These are phyloP conservation scores for Ctenoplectra terminalis DNA, from an alignment of 1,140 invertebrate species.

Conservation along the genomic window DNA sequence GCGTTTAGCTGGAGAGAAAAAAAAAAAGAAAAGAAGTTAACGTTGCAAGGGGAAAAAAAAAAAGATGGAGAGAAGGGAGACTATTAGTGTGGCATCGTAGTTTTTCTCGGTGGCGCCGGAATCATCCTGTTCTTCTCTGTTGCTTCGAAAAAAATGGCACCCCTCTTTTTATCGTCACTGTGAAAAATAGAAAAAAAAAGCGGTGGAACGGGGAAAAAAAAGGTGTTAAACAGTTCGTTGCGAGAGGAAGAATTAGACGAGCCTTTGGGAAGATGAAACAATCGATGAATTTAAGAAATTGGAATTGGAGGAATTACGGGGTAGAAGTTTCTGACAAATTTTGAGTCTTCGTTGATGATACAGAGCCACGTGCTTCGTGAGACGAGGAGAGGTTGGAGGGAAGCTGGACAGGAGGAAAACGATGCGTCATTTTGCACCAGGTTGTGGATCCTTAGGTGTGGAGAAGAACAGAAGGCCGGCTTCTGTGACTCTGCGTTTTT, in stretches of 20 bases:
- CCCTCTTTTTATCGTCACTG: not conserved
- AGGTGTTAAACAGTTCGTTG: not conserved
- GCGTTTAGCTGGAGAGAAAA: constrained; percentile 26
- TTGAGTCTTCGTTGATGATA: constrained; percentile 19
- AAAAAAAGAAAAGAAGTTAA: constrained; percentile 32
- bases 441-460: constrained; percentile 36
- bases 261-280: not conserved
- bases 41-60: constrained; percentile 32
- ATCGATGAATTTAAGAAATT: not conserved
- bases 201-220: not conserved
- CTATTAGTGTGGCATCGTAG: not conserved
- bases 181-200: not conserved
- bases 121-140: constrained; percentile 4
- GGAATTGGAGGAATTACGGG: constrained; percentile 6
- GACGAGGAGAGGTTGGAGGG: constrained; percentile 36
- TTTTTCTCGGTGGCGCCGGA: constrained; percentile 63
- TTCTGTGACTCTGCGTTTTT: constrained; percentile 78
- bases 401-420: constrained; percentile 58
- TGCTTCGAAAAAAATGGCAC: not conserved
- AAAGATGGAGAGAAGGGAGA: constrained; percentile 54
- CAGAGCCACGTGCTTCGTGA: constrained; percentile 40
- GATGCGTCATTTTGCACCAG: constrained; percentile 73
- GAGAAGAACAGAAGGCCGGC: constrained; percentile 74
- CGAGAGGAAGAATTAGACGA: too few species aligned
- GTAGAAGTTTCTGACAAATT: constrained; percentile 65